Evolutionary conservation across 2,888 invertebrate species (phyloP), one percentile per base, ranked within the genome.

Genomic region (Pristionchus exspectatus): DNA sequence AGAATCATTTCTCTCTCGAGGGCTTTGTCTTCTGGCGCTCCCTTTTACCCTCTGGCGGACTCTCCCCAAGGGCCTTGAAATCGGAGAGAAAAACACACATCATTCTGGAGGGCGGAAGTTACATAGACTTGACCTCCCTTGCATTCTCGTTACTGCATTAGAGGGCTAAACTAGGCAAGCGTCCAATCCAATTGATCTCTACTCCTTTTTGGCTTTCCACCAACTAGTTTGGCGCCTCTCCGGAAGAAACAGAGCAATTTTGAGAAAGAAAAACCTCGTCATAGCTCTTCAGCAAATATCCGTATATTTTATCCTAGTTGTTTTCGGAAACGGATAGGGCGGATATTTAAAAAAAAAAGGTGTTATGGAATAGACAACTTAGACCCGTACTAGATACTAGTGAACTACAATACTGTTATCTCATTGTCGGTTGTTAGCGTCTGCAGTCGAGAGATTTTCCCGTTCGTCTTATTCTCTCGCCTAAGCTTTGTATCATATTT

Each of bases 401-500:
- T 63, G 63, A 59, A 59, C 63, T 59, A 63, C 63, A 63, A 63
- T 63, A n/a, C 24, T 50, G 44, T 50, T 63, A n/a, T 63, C 63
- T 63, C 63, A 24, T 63, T 72, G 16, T 72, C 69, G 27, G 27
- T 72, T 33, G 69, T 72, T 72, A 30, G 69, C 30, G 69, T 12
- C 12, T 72, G 69, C 9, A 72, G 30, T 72, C 14, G 30, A 72
- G 69, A 72, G 30, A 72, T 72, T 30, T 72, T 18, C n/a, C 30
- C 69, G 30, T 30, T 30, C 33, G 30, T 33, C 30, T 30, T 12
- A 66, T n/a, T 30, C 38, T 30, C 74, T 74, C 38, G 74, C 38
- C 74, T 74, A 21, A 38, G 72, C 72, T 72, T 74, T 74, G 74
- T 74, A 74, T 74, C 74, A 74, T 74, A 74, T 74, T 74, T 74